These are phyloP conservation scores for Spodoptera picta DNA, from an alignment of 2,888 invertebrate genomes.

Conservation along the genomic window DNA sequence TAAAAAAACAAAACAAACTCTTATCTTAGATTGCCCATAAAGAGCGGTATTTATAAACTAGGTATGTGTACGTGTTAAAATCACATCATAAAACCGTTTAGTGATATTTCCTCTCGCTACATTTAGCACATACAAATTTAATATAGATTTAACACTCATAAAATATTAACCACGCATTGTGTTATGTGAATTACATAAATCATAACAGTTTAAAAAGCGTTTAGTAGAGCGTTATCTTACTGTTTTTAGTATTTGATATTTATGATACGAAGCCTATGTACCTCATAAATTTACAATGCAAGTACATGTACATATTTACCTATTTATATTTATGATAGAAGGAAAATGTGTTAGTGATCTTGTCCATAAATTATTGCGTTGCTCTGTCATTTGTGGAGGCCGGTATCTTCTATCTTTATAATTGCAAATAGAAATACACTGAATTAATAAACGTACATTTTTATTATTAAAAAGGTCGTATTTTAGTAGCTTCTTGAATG, in stretches of 20 bases:
- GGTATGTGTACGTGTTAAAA: constrained; percentile 35
- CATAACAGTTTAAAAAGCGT: constrained; percentile 18
- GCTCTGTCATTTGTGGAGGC: too few species aligned
- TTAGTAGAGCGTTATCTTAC: constrained; percentile 22
- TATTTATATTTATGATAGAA: too few species aligned
- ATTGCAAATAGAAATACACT: too few species aligned
- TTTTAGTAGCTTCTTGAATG: too few species aligned
- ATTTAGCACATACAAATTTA: constrained; percentile 52
- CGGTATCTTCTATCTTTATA: too few species aligned
- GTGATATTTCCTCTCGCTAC: constrained; percentile 48
- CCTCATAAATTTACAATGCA: neutral
- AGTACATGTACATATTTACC: neutral
- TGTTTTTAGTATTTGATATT: constrained; percentile 1
- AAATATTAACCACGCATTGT: constrained; percentile 51
- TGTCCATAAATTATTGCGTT: too few species aligned
- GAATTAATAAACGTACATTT: too few species aligned
- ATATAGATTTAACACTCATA: constrained; percentile 50
- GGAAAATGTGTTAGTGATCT: too few species aligned
- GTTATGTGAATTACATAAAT: constrained; percentile 42
- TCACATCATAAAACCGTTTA: constrained; percentile 48
- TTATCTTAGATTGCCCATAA: too few species aligned
- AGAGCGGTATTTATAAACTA: constrained; percentile 15
- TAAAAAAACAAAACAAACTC: too few species aligned
- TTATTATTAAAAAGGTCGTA: too few species aligned
- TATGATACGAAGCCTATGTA: constrained; percentile 2